Evolutionary conservation across 2,113 vertebrate species (phyloP).

Genomic region (Cynopterus brachyotis): DNA sequence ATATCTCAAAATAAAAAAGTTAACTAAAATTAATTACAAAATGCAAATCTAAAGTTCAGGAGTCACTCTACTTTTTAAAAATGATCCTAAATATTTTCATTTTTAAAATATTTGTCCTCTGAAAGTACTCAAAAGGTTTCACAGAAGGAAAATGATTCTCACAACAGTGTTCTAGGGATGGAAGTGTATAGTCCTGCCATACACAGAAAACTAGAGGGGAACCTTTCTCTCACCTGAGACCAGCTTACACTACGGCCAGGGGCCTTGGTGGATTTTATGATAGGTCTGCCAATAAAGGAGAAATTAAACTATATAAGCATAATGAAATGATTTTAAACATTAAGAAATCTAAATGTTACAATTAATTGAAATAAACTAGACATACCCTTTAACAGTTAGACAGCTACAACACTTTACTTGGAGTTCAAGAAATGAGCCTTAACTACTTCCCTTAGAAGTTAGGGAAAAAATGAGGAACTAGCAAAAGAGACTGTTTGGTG

Average conservation of each 20-base stretch:
- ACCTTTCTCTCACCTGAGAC: neutral
- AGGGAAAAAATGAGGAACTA: neutral
- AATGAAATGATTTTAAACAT: neutral
- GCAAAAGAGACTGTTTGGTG: neutral
- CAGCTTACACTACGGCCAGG: neutral
- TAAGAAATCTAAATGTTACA: constrained; percentile 3
- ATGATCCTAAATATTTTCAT: neutral
- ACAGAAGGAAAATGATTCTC: neutral
- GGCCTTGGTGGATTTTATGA: neutral
- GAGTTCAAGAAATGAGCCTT: neutral
- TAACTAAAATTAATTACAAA: constrained; percentile 9
- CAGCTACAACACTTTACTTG: neutral
- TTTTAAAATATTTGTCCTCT: neutral
- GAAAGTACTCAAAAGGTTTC: neutral
- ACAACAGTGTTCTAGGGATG: neutral
- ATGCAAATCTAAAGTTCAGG: neutral
- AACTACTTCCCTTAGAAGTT: neutral
- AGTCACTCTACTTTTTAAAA: neutral
- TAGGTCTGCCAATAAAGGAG: neutral
- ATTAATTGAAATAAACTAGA: neutral
- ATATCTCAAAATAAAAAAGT: constrained; percentile 2
- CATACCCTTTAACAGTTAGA: neutral
- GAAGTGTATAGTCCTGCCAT: neutral
- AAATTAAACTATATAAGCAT: neutral
- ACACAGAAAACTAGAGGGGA: neutral